phyloP scores from a whole-genome alignment of 2,797 vertebrate genomes.

The Helarctos malayanus region DNA sequence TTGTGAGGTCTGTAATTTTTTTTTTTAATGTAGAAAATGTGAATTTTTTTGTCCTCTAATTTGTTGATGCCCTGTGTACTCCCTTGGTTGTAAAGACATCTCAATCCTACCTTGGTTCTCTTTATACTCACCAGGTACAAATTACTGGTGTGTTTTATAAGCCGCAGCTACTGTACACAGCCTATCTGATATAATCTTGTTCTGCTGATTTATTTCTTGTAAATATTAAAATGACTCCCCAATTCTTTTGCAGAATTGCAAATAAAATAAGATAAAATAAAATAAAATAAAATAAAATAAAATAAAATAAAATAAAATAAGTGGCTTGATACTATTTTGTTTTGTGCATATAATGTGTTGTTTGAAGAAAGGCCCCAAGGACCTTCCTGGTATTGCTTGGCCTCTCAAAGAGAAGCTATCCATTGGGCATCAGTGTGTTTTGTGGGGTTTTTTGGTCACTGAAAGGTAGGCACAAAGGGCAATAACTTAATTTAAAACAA shows the following conservation, averaged over 20 bases:
- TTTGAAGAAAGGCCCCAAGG: background rate
- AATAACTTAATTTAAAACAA: conserved; percentile 63
- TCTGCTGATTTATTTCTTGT: conserved; percentile 90
- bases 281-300: conserved; percentile 3
- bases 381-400: background rate
- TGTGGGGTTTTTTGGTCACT: background rate
- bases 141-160: conserved; percentile 92
- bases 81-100: conserved; percentile 88
- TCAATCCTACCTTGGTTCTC: conserved; percentile 87
- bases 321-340: background rate
- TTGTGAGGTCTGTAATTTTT: conserved; percentile 91
- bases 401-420: background rate
- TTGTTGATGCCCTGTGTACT: conserved; percentile 84
- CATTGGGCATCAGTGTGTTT: background rate
- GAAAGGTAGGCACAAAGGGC: background rate
- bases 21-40: conserved; percentile 92
- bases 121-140: conserved; percentile 89
- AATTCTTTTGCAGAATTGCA: conserved; percentile 90
- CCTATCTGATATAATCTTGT: conserved; percentile 90
- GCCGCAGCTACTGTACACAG: conserved; percentile 91
- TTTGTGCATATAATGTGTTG: background rate
- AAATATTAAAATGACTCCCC: conserved; percentile 90
- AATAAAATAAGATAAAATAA: no score
- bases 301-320: no score
- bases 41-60: conserved; percentile 88